Base-by-base conservation (phyloP, 2,888 invertebrate genomes). In the Tenodera sinensis region DNA sequence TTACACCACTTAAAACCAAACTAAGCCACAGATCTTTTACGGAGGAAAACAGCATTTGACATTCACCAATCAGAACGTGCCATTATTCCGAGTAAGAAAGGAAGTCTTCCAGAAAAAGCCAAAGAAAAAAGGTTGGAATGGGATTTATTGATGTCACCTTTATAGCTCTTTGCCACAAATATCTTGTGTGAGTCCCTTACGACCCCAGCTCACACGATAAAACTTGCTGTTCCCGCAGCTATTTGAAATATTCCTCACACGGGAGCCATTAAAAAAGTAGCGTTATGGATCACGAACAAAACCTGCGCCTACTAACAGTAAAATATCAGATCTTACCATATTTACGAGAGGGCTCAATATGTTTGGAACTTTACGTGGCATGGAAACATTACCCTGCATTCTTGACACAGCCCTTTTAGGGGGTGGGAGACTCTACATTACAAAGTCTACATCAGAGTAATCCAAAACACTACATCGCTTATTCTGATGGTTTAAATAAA, bases 261-360 rank as follows among this genome's bases (percentile, higher is more conserved):
- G 87, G 87, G 87, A 42, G n/a, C 83, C 87, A 87, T 87, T 87
- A 87, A 86, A 87, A 87, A 82, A 87, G 83, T 34, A 71, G 82
- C 28, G 87, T 82, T 82, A 87, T 87, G 87, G 87, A 87, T 87
- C 87, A 82, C 87, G 87, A 83, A 82, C 34, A 34, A 83, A 71
- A 71, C 54, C 54, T 20, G 54, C 20, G 54, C 54, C 54, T 71
- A 71, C 54, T 71, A 71, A 34, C 34, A 83, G 87, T 87, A 87
- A 87, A 42, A 82, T 87, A 82, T 87, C 87, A 82, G 82, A 15
- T 47, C n/a, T 87, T 82, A 71, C 54, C 54, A 71, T 71, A 71
- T 71, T 71, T 71, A 71, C 25, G 54, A 71, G 20, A 71, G 25
- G 54, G 54, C 25, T 25, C 54, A 71, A 71, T 71, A 71, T 71